Evolutionary conservation across 2,888 invertebrate genomes (phyloP).

Genomic region (Scaptomyza tumidula): DNA sequence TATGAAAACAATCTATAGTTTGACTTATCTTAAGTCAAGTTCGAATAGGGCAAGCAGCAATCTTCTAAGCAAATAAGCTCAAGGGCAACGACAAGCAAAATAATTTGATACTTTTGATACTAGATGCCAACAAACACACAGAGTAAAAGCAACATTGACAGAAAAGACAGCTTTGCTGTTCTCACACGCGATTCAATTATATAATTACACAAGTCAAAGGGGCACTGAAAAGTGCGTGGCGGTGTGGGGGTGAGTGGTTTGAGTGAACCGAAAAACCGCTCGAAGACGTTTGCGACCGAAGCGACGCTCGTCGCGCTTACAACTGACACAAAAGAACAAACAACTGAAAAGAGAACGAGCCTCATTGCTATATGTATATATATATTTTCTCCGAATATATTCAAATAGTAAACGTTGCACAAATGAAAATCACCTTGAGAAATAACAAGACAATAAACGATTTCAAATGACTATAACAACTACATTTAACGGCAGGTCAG

Average conservation of each 20-base stretch:
- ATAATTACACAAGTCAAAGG: neutral
- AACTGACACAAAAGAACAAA: conserved; percentile 48
- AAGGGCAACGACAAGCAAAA: conserved; percentile 38
- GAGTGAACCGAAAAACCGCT: conserved; percentile 4
- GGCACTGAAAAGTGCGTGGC: neutral
- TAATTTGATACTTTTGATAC: neutral
- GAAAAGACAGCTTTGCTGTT: conserved; percentile 24
- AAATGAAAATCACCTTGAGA: conserved; percentile 50
- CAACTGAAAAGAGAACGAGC: conserved; percentile 6
- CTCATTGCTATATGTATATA: neutral
- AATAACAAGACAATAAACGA: neutral
- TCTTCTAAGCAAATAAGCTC: neutral
- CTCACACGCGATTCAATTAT: conserved; percentile 62
- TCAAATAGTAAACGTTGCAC: conserved; percentile 45
- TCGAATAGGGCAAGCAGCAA: neutral
- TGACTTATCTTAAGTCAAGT: no score
- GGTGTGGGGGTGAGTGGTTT: no score
- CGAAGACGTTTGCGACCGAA: conserved; percentile 41
- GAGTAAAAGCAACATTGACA: conserved; percentile 4
- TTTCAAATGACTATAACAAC: conserved; percentile 1
- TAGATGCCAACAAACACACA: conserved; percentile 16
- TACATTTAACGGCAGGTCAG: neutral
- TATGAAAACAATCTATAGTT: no score
- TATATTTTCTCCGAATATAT: conserved; percentile 8
- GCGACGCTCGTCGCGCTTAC: conserved; percentile 44